These are phyloP conservation scores for Dipodomys stephensi DNA, from an alignment of 2,113 vertebrate genomes.

Conservation along the genomic window DNA sequence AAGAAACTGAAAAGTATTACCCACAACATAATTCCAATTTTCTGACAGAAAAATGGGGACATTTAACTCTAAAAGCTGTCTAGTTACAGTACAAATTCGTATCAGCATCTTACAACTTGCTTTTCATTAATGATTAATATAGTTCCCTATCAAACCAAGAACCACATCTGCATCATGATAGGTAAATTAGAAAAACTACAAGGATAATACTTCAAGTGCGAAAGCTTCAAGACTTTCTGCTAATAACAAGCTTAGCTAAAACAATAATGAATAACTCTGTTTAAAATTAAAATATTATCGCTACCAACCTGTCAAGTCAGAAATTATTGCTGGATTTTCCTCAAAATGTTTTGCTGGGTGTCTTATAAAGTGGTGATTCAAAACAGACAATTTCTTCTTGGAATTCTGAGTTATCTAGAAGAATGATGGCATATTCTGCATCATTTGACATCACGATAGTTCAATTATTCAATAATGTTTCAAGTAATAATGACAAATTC, in stretches of 20 bases:
- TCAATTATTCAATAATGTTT: constrained; percentile 11
- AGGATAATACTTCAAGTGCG: not conserved
- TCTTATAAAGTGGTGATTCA: constrained; percentile 95
- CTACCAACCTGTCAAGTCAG: constrained; percentile 90
- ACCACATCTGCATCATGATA: not conserved
- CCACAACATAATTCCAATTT: not conserved
- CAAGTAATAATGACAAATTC: not conserved
- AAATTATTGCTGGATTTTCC: constrained; percentile 85
- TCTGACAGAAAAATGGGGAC: not conserved
- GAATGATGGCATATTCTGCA: constrained; percentile 52
- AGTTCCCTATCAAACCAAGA: constrained; percentile 47
- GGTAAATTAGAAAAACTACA: constrained; percentile 9
- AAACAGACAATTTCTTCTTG: constrained; percentile 90
- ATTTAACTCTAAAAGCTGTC: not conserved
- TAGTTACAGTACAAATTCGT: constrained; percentile 56
- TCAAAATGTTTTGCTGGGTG: constrained; percentile 92
- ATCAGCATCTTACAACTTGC: not conserved
- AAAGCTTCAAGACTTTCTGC: constrained; percentile 1
- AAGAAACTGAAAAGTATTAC: constrained; percentile 2
- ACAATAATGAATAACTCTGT: not conserved
- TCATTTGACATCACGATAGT: not conserved
- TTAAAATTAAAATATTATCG: constrained; percentile 23
- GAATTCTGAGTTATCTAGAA: constrained; percentile 93
- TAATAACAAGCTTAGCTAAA: constrained; percentile 16
- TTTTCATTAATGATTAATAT: constrained; percentile 3